A percentile compares a stretch with the other conserved stretches of the same genome.
phyloP scores from a whole-genome alignment of 2,113 vertebrate genomes.

The Corapipo altera region DNA sequence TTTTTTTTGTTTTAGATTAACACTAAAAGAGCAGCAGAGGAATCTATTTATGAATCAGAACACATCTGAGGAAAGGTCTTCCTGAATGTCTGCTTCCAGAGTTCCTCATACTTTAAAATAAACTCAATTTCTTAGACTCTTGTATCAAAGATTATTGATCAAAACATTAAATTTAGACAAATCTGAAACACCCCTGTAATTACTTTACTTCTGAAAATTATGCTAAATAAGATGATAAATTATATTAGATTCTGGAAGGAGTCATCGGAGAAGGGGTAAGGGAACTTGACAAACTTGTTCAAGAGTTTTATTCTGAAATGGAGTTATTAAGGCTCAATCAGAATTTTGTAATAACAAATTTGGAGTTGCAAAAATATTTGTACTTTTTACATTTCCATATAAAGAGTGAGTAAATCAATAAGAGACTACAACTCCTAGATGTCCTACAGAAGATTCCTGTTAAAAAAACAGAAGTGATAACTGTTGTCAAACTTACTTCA shows the following conservation, averaged over 20 bases:
- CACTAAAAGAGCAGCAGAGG: background rate
- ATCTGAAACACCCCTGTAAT: background rate
- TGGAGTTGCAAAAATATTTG: background rate
- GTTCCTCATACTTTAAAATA: background rate
- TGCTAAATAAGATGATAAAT: background rate
- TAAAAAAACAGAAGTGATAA: background rate
- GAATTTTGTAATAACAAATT: background rate
- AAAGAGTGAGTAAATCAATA: background rate
- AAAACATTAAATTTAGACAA: background rate
- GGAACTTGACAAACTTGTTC: background rate
- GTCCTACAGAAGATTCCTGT: background rate
- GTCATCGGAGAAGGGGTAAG: background rate
- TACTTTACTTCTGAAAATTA: background rate
- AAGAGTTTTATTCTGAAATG: background rate
- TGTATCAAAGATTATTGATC: background rate
- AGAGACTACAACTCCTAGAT: background rate
- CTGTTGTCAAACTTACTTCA: background rate
- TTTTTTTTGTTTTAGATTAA: background rate
- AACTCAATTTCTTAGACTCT: background rate
- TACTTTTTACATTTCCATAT: background rate
- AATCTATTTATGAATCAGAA: background rate
- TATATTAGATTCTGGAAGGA: background rate
- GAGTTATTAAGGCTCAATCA: background rate
- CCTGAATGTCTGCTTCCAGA: background rate
- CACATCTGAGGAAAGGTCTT: background rate